Percentiles rank a stretch among this genome's conserved stretches.
Conservation (phyloP, 2,113 vertebrate genomes). For the Marmota monax region DNA sequence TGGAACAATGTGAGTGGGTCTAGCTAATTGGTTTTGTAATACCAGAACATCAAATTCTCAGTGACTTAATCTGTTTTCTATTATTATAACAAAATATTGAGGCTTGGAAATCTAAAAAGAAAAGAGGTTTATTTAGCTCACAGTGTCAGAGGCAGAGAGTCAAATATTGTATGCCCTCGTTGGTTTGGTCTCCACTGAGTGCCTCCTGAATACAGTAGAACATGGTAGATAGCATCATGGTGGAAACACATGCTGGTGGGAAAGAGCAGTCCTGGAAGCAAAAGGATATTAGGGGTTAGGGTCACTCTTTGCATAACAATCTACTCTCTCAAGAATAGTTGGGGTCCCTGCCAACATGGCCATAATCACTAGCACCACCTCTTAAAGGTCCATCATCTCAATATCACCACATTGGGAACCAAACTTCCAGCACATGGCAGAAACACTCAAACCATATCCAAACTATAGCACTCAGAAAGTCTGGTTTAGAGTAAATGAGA, state of each 20-base stretch:
- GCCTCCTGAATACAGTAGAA: background rate
- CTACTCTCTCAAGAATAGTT: background rate
- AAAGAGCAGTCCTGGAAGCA: background rate
- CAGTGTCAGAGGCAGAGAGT: background rate
- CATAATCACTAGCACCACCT: background rate
- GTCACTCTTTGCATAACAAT: background rate
- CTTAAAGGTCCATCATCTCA: background rate
- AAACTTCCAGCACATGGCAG: background rate
- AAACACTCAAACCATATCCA: background rate
- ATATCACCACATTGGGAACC: background rate
- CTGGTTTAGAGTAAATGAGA: background rate
- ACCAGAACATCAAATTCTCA: background rate
- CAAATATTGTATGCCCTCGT: background rate
- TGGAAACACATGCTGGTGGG: background rate
- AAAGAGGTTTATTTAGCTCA: background rate
- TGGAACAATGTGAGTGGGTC: background rate
- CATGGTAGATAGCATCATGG: background rate
- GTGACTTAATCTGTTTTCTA: background rate
- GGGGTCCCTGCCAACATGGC: background rate
- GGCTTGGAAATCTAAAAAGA: background rate
- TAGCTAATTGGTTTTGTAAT: background rate
- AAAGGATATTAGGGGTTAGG: too few relatives aligned
- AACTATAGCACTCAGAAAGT: background rate
- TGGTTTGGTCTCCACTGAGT: background rate
- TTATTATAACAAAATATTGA: background rate